A percentile compares a stretch with the other conserved stretches of the same genome.
Conservation (phyloP, 30 jellyfish, hydroid and myxozoan genomes). For the Cassiopea andromeda region DNA sequence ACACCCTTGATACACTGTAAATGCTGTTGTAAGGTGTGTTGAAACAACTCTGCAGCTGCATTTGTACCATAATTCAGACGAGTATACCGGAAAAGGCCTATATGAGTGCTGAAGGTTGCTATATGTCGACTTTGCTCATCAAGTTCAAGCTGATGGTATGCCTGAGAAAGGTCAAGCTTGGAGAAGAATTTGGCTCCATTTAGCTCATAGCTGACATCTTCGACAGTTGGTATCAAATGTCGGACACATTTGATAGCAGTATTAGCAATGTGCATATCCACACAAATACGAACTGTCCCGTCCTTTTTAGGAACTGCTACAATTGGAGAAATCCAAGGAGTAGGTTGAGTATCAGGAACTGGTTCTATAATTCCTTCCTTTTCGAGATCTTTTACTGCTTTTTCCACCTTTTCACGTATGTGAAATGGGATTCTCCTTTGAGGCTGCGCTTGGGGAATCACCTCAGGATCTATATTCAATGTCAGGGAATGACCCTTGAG, state of each 20-base stretch:
- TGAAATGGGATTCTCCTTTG: slow-evolving; percentile 69
- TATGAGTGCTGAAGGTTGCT: slow-evolving; percentile 31
- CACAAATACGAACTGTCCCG: slow-evolving; percentile 66
- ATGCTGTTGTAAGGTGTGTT: slow-evolving; percentile 22
- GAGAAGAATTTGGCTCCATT: slow-evolving; percentile 46
- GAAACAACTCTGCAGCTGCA: slow-evolving; percentile 46
- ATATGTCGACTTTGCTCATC: slow-evolving; percentile 12
- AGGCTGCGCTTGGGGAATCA: slow-evolving; percentile 41
- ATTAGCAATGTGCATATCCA: slow-evolving; percentile 74
- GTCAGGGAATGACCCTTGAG: slow-evolving; percentile 13
- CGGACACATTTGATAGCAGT: slow-evolving; percentile 67
- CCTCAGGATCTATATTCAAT: slow-evolving; percentile 19
- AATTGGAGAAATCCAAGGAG: slow-evolving; percentile 71
- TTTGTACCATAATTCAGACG: slow-evolving; percentile 20
- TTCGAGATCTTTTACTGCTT: slow-evolving; percentile 54
- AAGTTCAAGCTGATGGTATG: slow-evolving; percentile 37
- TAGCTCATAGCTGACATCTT: slow-evolving; percentile 25
- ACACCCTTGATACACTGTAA: slow-evolving; percentile 38
- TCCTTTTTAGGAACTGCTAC: slow-evolving; percentile 69
- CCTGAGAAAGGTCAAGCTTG: slow-evolving; percentile 24
- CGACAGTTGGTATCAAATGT: slow-evolving; percentile 38
- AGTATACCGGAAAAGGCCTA: slow-evolving; percentile 32
- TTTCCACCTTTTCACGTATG: slow-evolving; percentile 47
- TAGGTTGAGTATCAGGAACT: slow-evolving; percentile 49
- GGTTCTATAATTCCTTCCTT: slow-evolving; percentile 59